Evolutionary conservation across 1,140 invertebrate species (phyloP).

Genomic region (Papilio xuthus): DNA sequence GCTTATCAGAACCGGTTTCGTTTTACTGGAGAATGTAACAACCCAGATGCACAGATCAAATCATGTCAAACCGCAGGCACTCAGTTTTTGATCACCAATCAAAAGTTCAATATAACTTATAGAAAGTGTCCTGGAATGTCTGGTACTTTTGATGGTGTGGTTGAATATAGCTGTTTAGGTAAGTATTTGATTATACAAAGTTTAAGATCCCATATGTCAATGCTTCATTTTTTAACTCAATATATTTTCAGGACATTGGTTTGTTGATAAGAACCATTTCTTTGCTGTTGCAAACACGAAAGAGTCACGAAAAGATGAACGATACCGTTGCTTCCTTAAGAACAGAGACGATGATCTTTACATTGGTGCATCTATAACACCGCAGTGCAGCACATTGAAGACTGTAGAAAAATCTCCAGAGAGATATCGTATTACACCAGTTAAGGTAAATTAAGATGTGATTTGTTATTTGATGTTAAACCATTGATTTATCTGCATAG

Average conservation of each 20-base stretch:
- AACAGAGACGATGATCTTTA: conserved; percentile 97
- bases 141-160: conserved; percentile 94
- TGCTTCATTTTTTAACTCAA: too few species aligned
- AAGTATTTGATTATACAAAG: conserved; percentile 36
- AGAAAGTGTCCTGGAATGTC: conserved; percentile 90
- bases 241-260: conserved; percentile 89
- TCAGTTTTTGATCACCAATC: conserved; percentile 97
- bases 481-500: too few species aligned
- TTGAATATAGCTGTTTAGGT: conserved; percentile 95
- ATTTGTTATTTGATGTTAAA: too few species aligned
- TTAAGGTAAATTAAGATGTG: conserved; percentile 76
- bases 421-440: conserved; percentile 92
- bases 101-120: conserved; percentile 98
- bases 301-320: conserved; percentile 12
- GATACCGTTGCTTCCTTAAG: conserved; percentile 94
- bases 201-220: too few species aligned
- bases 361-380: conserved; percentile 93
- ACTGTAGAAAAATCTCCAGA: conserved; percentile 96
- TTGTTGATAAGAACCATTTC: conserved; percentile 96
- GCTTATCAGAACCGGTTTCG: conserved; percentile 95
- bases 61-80: conserved; percentile 98
- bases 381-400: conserved; percentile 95
- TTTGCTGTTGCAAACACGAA: conserved; percentile 97
- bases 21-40: conserved; percentile 94
- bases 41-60: conserved; percentile 93